Conservation (phyloP, 2,797 vertebrate genomes). For the Selene dorsalis region DNA sequence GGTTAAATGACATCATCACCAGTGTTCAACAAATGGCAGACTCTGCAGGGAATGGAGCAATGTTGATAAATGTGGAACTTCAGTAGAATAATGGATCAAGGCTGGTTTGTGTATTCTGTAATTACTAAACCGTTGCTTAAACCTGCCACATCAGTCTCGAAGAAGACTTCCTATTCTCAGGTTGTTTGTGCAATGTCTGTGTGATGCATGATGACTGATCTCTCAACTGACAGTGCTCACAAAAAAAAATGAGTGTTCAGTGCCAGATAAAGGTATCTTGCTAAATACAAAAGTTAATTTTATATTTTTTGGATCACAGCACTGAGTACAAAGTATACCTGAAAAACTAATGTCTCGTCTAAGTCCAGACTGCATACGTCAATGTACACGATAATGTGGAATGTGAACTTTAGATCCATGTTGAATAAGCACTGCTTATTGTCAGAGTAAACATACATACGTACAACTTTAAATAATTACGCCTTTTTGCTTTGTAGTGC, state of each 20-base stretch:
- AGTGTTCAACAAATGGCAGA: constrained; percentile 8
- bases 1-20: constrained; percentile 23
- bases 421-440: constrained; percentile 48
- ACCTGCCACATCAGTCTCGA: constrained; percentile 78
- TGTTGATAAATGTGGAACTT: constrained; percentile 39
- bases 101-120: constrained; percentile 64
- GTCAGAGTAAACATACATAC: constrained; percentile 51
- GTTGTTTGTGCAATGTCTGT: constrained; percentile 76
- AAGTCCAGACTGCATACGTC: constrained; percentile 60
- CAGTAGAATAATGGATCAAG: constrained; percentile 26
- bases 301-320: constrained; percentile 70
- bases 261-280: constrained; percentile 65
- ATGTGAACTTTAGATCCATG: constrained; percentile 60
- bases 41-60: constrained; percentile 38
- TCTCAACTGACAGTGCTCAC: constrained; percentile 65
- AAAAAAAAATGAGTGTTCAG: constrained; percentile 57
- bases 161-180: constrained; percentile 82
- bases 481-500: constrained; percentile 58
- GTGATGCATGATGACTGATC: constrained; percentile 59
- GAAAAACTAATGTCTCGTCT: constrained; percentile 21
- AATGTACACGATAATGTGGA: constrained; percentile 64
- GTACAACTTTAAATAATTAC: constrained; percentile 43
- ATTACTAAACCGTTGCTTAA: constrained; percentile 62
- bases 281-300: constrained; percentile 49
- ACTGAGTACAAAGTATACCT: constrained; percentile 56